Evolutionary conservation across 37 sponge, comb jelly and placozoan genomes (phyloP), one percentile per base, ranked within the genome.

Genomic region (Tethya wilhelma): DNA sequence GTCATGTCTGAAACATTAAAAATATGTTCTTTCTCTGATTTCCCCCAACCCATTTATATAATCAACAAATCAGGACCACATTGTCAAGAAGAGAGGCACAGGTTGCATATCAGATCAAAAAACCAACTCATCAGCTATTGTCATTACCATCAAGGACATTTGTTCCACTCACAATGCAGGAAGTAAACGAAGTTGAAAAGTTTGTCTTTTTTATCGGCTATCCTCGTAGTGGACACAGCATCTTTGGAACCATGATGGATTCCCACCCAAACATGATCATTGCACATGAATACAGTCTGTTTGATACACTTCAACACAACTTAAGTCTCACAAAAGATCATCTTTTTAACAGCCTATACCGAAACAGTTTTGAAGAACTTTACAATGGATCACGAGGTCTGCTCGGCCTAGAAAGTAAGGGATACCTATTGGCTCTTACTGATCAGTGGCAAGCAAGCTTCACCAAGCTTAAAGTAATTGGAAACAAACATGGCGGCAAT

Each of bases 121-220:
- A n/a, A n/a, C n/a, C n/a, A n/a, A n/a, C n/a, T n/a, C n/a, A n/a
- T n/a, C n/a, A n/a, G n/a, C n/a, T n/a, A n/a, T n/a, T n/a, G n/a
- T n/a, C n/a, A n/a, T n/a, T n/a, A n/a, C n/a, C n/a, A n/a, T n/a
- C n/a, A n/a, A n/a, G n/a, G n/a, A n/a, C n/a, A n/a, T n/a, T n/a
- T n/a, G n/a, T n/a, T n/a, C n/a, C 73, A 14, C 46, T 72, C 1
- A 17, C 56, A 53, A 1, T 4, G 38, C n/a, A 75, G 36, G 84
- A 64, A 5, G 65, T 74, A 7, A 38, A 64, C 4, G 36, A 32
- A 9, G 77, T 87, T 4, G 56, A 87, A 30, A 74, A 57, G 9
- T 87, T 87, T 31, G 43, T 87, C 0, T 73, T 87, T 45, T 87
- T 87, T 43, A n/a, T 87, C 56, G 88, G 88, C 37, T 80, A 80